Base-by-base conservation (phyloP, 2,113 vertebrate species). In the Rhynchomys soricoides region DNA sequence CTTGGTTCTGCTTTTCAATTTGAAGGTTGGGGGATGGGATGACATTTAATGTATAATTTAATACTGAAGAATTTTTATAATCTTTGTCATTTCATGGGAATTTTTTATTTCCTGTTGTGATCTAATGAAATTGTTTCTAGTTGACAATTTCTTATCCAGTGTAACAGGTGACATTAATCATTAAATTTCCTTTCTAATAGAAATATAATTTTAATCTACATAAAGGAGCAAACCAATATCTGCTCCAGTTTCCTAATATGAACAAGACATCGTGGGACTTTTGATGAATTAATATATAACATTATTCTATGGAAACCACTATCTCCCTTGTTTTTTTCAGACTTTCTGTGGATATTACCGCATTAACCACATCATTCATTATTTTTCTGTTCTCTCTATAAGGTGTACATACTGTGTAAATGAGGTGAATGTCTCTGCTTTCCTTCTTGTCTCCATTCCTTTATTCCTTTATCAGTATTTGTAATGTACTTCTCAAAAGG, bases 171-270 rank as follows among this genome's bases (percentile, higher is more conserved):
- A 3, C 17, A 81, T n/a, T 55, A n/a, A 24, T 81, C 22, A 81
- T n/a, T n/a, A n/a, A 79, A 57, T 55, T 79, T 5, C 2, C 50
- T 57, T 79, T 29, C 52, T 55, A 37, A 10, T 22, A 79, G 17
- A 37, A 79, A 79, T 19, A 22, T 37, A 22, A 48, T 55, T 79
- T 52, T 78, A 52, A 52, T 78, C 21, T 78, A 52, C 4, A 70
- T 37, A 64, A 88, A 37, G 75, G 8, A 81, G 19, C 7, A 89
- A 62, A 82, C 17, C 34, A 73, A 37, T 59, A 22, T 24, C 29
- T 1, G 5, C 7, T 59, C 93, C 62, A 82, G 68, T 93, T 95
- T 92, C 66, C 52, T 93, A 17, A 91, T 93, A 15, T 90, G 21
- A 91, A 12, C 11, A 97, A 92, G 45, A 86, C 78, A 4, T 12